phyloP scores from a whole-genome alignment of 2,113 vertebrate species.

The Barbus barbus region DNA sequence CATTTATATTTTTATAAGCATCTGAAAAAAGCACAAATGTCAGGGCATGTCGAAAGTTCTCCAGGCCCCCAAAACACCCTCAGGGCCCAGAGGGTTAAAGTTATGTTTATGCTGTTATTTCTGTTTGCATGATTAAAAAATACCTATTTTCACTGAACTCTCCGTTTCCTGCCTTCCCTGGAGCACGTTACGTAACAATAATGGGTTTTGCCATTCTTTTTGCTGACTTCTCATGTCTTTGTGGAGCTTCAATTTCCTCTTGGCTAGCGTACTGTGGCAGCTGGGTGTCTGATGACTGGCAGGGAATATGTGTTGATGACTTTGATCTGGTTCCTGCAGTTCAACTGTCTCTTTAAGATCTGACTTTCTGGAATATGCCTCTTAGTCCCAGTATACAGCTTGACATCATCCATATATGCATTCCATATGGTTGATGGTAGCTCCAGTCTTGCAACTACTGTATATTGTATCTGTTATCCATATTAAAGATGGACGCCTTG shows the following conservation, averaged over 20 bases:
- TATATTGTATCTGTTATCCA: neutral
- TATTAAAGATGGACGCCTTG: neutral
- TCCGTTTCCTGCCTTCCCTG: no score
- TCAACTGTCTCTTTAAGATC: neutral
- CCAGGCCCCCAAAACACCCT: no score
- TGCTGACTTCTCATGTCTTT: neutral
- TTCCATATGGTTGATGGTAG: neutral
- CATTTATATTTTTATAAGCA: no score
- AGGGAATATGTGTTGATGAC: slow-evolving; percentile 6
- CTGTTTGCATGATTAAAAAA: no score
- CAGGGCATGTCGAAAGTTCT: no score
- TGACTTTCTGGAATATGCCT: neutral
- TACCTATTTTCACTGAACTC: no score
- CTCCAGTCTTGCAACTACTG: neutral
- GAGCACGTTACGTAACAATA: no score
- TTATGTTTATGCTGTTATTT: no score
- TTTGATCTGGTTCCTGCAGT: slow-evolving; percentile 25
- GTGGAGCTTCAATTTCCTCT: neutral
- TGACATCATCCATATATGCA: slow-evolving; percentile 10
- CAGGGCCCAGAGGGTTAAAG: no score
- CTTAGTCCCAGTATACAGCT: neutral
- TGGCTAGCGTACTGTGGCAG: neutral
- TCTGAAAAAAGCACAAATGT: no score
- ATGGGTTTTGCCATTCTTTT: neutral
- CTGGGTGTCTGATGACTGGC: slow-evolving; percentile 14